These are phyloP conservation scores for Bolinopsis microptera DNA, from an alignment of 37 sponge, comb jelly and placozoan species.

Conservation along the genomic window DNA sequence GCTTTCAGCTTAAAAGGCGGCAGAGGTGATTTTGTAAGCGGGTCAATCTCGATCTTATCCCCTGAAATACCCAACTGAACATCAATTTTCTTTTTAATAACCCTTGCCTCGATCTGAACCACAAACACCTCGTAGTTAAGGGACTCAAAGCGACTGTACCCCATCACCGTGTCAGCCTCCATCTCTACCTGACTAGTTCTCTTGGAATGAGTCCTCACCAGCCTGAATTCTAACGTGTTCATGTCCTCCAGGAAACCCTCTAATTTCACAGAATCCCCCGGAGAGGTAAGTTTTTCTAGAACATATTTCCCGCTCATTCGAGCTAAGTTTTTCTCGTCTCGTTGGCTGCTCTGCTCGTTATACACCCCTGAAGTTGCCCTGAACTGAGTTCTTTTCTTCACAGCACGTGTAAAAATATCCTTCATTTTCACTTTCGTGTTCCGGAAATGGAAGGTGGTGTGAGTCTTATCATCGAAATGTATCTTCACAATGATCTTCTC, in stretches of 20 bases:
- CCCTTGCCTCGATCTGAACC: constrained; percentile 33
- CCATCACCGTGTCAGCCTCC: constrained; percentile 32
- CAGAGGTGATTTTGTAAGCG: constrained; percentile 33
- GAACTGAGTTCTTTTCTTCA: constrained; percentile 45
- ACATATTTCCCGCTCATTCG: background rate
- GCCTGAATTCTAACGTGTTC: constrained; percentile 28
- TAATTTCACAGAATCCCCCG: background rate
- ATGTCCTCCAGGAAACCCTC: constrained; percentile 42
- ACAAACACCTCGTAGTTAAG: constrained; percentile 49
- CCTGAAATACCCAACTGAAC: constrained; percentile 64
- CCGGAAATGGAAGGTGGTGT: constrained; percentile 43
- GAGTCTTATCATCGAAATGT: constrained; percentile 47
- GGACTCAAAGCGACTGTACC: constrained; percentile 58
- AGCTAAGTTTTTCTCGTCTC: constrained; percentile 35
- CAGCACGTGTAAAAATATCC: constrained; percentile 13
- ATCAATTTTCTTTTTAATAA: constrained; percentile 54
- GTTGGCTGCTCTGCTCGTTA: background rate
- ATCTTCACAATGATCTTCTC: constrained; percentile 63
- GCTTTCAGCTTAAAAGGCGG: constrained; percentile 32
- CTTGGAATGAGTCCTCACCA: constrained; percentile 40
- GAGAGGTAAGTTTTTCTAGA: constrained; percentile 15
- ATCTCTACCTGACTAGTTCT: constrained; percentile 54
- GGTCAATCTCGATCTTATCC: constrained; percentile 57
- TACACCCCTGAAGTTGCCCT: background rate
- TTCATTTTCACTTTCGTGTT: constrained; percentile 52